Percentiles rank a stretch among this genome's conserved stretches.
phyloP scores from a whole-genome alignment of 1,140 invertebrate genomes.

The Pollicipes pollicipes region DNA sequence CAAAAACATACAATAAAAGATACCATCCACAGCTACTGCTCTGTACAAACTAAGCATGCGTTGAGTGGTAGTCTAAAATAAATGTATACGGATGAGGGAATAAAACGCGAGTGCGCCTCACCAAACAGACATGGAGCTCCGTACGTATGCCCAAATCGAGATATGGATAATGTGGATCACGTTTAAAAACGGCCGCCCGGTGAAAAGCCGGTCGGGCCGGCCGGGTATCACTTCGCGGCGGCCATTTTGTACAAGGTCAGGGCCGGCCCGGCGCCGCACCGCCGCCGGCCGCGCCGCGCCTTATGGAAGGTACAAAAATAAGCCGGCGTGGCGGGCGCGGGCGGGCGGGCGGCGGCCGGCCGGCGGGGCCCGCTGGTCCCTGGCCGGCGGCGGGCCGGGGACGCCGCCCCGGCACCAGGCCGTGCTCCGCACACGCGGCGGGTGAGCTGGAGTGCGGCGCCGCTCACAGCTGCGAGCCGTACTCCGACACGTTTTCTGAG shows the following conservation, averaged over 20 bases:
- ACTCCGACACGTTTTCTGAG: background rate
- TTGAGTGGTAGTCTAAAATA: background rate
- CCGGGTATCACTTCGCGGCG: too few relatives aligned
- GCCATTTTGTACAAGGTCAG: background rate
- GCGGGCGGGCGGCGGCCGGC: too few relatives aligned
- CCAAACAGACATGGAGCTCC: background rate
- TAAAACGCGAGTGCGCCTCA: background rate
- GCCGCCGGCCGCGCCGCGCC: too few relatives aligned
- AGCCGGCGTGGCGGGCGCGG: background rate
- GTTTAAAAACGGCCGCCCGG: background rate
- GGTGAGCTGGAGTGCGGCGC: background rate
- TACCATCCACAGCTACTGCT: background rate
- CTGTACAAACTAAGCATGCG: background rate
- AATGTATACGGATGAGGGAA: background rate
- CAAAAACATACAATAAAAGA: background rate
- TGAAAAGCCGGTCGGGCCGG: background rate
- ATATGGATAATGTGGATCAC: background rate
- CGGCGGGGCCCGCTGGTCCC: background rate
- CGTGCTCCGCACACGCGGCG: too few relatives aligned
- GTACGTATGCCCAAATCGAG: background rate
- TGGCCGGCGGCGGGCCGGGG: background rate
- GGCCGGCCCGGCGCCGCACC: too few relatives aligned
- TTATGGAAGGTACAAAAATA: slow-evolving; percentile 1
- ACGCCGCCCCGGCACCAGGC: too few relatives aligned
- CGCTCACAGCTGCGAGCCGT: background rate